Conservation (phyloP, 2,888 invertebrate genomes). For the Aphidoletes aphidimyza region DNA sequence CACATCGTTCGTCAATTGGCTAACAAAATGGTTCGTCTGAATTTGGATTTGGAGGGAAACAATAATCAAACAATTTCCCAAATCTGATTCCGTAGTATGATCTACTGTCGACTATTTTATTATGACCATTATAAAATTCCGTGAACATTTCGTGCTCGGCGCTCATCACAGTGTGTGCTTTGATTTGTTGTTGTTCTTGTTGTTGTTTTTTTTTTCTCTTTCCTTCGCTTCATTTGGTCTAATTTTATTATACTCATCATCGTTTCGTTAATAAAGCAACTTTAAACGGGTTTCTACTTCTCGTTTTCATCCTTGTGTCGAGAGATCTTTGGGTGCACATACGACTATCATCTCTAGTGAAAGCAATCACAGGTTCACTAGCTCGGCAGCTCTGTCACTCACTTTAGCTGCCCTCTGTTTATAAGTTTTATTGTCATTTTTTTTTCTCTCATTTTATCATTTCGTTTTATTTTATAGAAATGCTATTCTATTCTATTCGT, state of each 20-base stretch:
- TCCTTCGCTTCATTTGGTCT: slow-evolving; percentile 18
- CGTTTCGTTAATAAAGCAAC: slow-evolving; percentile 51
- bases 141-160: too few relatives aligned
- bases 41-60: background rate
- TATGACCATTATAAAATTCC: slow-evolving; percentile 28
- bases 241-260: slow-evolving; percentile 48
- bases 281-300: slow-evolving; percentile 4
- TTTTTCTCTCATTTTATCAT: background rate
- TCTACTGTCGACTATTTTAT: slow-evolving; percentile 32
- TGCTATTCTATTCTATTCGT: slow-evolving; percentile 2
- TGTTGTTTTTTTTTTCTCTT: background rate
- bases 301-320: background rate
- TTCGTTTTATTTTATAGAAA: slow-evolving; percentile 49
- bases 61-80: background rate
- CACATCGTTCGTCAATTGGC: too few relatives aligned
- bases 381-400: background rate
- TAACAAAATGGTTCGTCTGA: background rate
- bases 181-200: background rate
- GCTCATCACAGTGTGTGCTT: background rate
- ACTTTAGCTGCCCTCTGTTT: background rate
- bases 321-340: background rate
- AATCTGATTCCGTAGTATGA: slow-evolving; percentile 12
- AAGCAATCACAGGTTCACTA: too few relatives aligned
- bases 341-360: background rate
- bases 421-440: slow-evolving; percentile 35